These are phyloP conservation scores for Mimas tiliae DNA, from an alignment of 2,888 invertebrate species.

Conservation along the genomic window DNA sequence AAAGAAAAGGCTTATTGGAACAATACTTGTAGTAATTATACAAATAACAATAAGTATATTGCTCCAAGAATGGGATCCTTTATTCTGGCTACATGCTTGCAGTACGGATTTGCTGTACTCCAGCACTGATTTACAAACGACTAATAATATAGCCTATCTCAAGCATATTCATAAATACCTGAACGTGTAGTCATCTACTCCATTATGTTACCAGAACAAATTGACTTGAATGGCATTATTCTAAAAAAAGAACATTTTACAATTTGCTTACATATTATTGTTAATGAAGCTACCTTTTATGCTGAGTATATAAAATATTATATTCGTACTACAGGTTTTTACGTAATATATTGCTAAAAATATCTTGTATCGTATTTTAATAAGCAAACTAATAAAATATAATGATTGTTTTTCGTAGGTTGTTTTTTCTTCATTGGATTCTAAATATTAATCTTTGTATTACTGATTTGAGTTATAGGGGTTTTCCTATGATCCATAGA, in stretches of 20 bases:
- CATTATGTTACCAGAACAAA: no score
- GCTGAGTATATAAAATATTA: no score
- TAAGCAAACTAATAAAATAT: not conserved
- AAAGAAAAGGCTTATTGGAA: no score
- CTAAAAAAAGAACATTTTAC: not conserved
- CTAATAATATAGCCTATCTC: no score
- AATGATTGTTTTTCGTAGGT: not conserved
- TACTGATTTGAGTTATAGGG: not conserved
- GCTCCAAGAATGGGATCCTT: no score
- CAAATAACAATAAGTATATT: no score
- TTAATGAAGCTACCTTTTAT: not conserved
- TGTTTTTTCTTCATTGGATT: not conserved
- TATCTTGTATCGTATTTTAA: not conserved
- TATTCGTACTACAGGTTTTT: not conserved
- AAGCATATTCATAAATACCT: no score
- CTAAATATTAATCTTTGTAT: not conserved
- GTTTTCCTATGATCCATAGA: not conserved
- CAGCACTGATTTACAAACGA: no score
- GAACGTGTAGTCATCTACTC: no score
- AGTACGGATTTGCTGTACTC: no score
- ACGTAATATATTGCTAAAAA: conserved; percentile 1
- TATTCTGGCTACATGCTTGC: no score
- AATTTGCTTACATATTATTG: not conserved
- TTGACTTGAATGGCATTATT: not conserved
- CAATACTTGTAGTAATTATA: no score